phyloP scores from a whole-genome alignment of 2,888 invertebrate species.

The Drosophila buzzatii region DNA sequence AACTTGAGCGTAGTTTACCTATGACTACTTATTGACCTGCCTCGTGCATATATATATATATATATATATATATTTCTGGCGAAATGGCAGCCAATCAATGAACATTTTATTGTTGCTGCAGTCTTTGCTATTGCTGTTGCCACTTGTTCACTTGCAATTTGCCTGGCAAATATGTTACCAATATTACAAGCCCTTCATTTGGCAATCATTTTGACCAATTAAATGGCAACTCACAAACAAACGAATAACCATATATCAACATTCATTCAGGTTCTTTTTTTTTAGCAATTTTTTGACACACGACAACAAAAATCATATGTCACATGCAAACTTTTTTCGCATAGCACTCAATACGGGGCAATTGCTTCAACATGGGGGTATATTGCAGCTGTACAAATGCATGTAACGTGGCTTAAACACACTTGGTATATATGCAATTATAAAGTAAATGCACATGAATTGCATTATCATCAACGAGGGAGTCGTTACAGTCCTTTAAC shows the following conservation, averaged over 20 bases:
- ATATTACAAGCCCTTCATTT: constrained; percentile 76
- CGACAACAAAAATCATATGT: constrained; percentile 36
- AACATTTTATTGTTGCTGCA: constrained; percentile 68
- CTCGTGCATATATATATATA: neutral
- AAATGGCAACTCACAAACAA: constrained; percentile 53
- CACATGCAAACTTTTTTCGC: constrained; percentile 15
- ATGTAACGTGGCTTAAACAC: neutral
- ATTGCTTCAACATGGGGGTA: neutral
- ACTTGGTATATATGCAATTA: neutral
- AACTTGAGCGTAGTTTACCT: constrained; percentile 32
- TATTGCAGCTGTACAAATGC: constrained; percentile 6
- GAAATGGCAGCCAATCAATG: constrained; percentile 68
- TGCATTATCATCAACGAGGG: neutral
- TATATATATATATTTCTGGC: constrained; percentile 8
- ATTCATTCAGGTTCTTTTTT: constrained; percentile 27
- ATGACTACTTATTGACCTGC: constrained; percentile 5
- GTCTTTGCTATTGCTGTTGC: constrained; percentile 8
- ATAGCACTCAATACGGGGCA: neutral
- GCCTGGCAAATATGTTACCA: constrained; percentile 43
- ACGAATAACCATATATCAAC: constrained; percentile 29
- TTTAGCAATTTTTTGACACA: constrained; percentile 13
- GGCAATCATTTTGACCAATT: constrained; percentile 71
- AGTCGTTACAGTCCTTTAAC: neutral
- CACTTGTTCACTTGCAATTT: constrained; percentile 53
- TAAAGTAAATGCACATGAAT: neutral